These are phyloP conservation scores for Pomacea maculata DNA, from an alignment of 1,140 invertebrate genomes.

Conservation along the genomic window DNA sequence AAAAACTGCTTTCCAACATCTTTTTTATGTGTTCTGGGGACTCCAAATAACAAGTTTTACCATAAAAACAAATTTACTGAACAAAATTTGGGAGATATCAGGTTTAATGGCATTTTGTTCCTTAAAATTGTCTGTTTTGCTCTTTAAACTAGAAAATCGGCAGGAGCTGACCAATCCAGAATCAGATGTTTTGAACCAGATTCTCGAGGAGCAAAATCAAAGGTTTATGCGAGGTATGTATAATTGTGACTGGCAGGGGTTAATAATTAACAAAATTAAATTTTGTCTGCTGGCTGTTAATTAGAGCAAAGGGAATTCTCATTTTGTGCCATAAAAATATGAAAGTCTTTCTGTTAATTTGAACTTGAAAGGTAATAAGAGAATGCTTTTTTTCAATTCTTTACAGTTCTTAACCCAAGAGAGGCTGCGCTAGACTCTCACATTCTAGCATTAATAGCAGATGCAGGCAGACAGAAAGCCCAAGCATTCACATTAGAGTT, in stretches of 20 bases:
- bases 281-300: too few species aligned
- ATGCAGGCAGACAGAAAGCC: slow-evolving; percentile 41
- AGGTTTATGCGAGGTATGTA: slow-evolving; percentile 32
- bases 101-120: neutral
- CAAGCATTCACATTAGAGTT: slow-evolving; percentile 47
- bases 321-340: too few species aligned
- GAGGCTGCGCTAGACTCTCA: slow-evolving; percentile 45
- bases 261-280: too few species aligned
- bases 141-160: slow-evolving; percentile 26
- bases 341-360: too few species aligned
- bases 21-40: too few species aligned
- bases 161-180: slow-evolving; percentile 38
- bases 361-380: too few species aligned
- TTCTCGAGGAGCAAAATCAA: slow-evolving; percentile 28
- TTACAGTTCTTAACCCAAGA: slow-evolving; percentile 37
- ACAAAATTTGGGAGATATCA: too few species aligned
- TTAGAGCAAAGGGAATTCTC: too few species aligned
- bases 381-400: slow-evolving; percentile 6
- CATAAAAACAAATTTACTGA: too few species aligned
- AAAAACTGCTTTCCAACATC: too few species aligned
- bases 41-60: too few species aligned
- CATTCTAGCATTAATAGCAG: slow-evolving; percentile 37
- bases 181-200: slow-evolving; percentile 31
- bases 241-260: too few species aligned
- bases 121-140: neutral